phyloP scores from a whole-genome alignment of 1,140 invertebrate species.

The Drosophila melanogaster region Release_6_plus_ISO1_MT NT_037436.4:667001-667500 shows the following conservation, averaged over 20 bases:
- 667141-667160: constrained; percentile 38
- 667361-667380: constrained; percentile 78
- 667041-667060: constrained; percentile 72
- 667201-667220: constrained; percentile 23
- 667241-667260: constrained; percentile 17
- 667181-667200: constrained; percentile 17
- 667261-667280: constrained; percentile 52
- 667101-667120: constrained; percentile 50
- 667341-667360: constrained; percentile 40
- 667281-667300: constrained; percentile 63
- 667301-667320: constrained; percentile 45
- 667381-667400: constrained; percentile 17
- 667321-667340: constrained; percentile 52
- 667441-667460: constrained; percentile 81
- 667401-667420: not conserved
- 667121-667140: constrained; percentile 25
- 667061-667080: constrained; percentile 41
- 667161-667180: constrained; percentile 45
- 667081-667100: constrained; percentile 17
- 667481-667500: constrained; percentile 65
- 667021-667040: constrained; percentile 73
- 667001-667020: constrained; percentile 27
- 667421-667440: constrained; percentile 67
- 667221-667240: constrained; percentile 11
- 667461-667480: constrained; percentile 82